Percentiles rank a stretch among this genome's conserved stretches.
These are phyloP conservation scores for Manis pentadactyla DNA, from an alignment of 2,797 vertebrate genomes.

Conservation along the genomic window DNA sequence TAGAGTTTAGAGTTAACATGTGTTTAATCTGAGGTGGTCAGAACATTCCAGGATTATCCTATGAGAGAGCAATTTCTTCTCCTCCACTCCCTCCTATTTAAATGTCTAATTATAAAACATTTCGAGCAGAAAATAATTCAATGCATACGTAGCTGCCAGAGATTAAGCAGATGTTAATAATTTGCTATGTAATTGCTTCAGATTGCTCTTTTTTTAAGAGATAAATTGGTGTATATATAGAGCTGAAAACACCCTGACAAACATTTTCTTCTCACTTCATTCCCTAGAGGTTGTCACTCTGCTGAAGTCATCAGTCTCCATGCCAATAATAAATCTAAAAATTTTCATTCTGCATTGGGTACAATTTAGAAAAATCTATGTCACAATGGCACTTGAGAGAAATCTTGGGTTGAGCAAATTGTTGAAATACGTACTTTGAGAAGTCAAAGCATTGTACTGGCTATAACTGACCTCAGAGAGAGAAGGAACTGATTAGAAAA, in stretches of 20 bases:
- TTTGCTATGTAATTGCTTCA: not conserved
- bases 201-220: not conserved
- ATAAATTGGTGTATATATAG: not conserved
- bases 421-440: not conserved
- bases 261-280: not conserved
- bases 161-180: constrained; percentile 31
- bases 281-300: not conserved
- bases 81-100: not conserved
- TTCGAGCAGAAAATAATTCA: constrained; percentile 45
- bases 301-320: not conserved
- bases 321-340: not conserved
- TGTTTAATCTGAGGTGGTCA: not conserved
- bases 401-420: not conserved
- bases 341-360: not conserved
- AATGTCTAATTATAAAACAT: constrained; percentile 41
- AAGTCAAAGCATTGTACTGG: not conserved
- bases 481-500: constrained; percentile 5
- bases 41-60: not conserved
- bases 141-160: not conserved
- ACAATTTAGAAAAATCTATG: constrained; percentile 6
- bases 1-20: not conserved
- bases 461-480: not conserved
- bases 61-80: not conserved
- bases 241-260: not conserved
- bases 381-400: not conserved